Conservation (phyloP, 2,797 vertebrate genomes). For the Pteronotus mesoamericanus region DNA sequence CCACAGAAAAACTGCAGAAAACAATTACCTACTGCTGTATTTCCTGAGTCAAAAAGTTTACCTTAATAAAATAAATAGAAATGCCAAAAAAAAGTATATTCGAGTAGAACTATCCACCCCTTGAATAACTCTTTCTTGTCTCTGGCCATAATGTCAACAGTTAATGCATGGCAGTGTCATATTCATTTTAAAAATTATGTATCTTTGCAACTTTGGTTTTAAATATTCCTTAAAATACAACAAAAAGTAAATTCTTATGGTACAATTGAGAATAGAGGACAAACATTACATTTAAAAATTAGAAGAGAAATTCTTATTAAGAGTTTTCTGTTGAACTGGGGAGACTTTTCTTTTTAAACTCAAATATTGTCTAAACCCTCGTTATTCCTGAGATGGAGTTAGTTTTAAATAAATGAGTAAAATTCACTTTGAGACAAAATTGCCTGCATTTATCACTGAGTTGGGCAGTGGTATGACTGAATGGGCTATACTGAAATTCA, state of each 20-base stretch:
- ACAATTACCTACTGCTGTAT: background rate
- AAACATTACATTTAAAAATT: background rate
- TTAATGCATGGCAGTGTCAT: background rate
- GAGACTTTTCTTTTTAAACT: background rate
- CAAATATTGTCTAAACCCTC: background rate
- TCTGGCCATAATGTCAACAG: background rate
- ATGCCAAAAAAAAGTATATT: background rate
- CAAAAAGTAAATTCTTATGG: background rate
- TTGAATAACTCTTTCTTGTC: background rate
- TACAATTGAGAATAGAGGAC: background rate
- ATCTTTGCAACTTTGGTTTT: background rate
- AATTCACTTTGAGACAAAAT: background rate
- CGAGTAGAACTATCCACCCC: background rate
- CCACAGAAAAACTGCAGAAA: background rate
- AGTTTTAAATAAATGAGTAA: background rate
- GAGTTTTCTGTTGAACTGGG: background rate
- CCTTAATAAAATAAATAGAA: slow-evolving; percentile 27
- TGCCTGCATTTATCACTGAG: background rate
- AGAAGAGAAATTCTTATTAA: background rate
- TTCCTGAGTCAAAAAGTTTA: background rate
- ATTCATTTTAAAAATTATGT: background rate
- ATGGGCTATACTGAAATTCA: background rate
- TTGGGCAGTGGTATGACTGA: background rate
- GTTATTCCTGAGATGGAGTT: background rate
- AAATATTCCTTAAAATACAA: background rate